Percentiles rank a stretch among this genome's conserved stretches.
Evolutionary conservation across 2,113 vertebrate genomes (phyloP).

Genomic region (Mormyrus iriodes): DNA sequence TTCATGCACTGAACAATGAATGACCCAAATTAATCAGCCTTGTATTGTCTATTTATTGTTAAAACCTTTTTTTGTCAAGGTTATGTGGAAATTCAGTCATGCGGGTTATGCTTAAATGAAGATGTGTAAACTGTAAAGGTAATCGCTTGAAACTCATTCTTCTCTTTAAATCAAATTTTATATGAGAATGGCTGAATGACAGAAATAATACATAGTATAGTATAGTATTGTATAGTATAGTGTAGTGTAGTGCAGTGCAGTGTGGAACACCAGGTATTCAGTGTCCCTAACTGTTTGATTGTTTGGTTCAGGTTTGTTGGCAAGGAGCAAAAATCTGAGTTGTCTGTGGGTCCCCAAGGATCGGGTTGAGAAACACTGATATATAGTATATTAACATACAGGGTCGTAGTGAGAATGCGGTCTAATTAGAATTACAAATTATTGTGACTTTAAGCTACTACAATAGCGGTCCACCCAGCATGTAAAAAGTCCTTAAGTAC

Average conservation of each 20-base stretch:
- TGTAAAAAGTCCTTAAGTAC: background rate
- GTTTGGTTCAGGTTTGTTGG: background rate
- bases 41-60: background rate
- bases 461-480: background rate
- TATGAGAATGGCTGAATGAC: background rate
- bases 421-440: background rate
- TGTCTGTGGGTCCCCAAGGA: background rate
- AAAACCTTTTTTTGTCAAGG: background rate
- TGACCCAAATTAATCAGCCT: background rate
- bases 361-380: background rate
- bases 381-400: background rate
- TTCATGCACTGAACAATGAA: background rate
- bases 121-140: background rate
- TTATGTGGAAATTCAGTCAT: background rate
- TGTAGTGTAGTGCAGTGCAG: background rate
- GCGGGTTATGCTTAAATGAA: background rate
- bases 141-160: background rate
- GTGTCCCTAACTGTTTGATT: background rate
- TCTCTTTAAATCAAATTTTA: background rate
- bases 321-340: background rate
- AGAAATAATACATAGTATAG: background rate
- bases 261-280: background rate
- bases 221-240: background rate
- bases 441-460: background rate
- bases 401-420: background rate